Evolutionary conservation across 2,113 vertebrate species (phyloP).

Genomic region (Pontoporia blainvillei): DNA sequence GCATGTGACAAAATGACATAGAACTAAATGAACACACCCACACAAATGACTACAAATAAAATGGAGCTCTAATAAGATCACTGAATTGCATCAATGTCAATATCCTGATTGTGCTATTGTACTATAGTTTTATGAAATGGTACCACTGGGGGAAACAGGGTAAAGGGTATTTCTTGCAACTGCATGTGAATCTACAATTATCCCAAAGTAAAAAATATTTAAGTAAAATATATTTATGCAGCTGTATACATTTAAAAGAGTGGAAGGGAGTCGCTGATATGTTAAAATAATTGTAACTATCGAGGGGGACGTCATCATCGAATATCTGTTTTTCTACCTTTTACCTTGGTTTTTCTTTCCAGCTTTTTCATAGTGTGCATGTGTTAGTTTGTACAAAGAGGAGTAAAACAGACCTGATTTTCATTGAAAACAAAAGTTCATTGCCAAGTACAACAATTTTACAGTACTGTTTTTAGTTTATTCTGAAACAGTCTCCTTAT

Average conservation of each 20-base stretch:
- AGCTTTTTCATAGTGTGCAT: not conserved
- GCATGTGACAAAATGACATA: not conserved
- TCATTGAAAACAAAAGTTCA: not conserved
- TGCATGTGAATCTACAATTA: not conserved
- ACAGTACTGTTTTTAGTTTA: not conserved
- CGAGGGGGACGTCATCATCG: not conserved
- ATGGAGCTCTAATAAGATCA: not conserved
- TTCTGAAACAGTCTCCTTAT: not conserved
- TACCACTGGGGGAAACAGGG: not conserved
- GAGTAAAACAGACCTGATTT: not conserved
- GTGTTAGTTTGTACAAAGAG: not conserved
- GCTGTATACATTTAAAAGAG: not conserved
- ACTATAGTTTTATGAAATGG: not conserved
- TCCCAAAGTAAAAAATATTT: not conserved
- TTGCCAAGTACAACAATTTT: not conserved
- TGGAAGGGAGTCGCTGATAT: not conserved
- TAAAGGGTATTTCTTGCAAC: not conserved
- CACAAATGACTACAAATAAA: not conserved
- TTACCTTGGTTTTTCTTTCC: not conserved
- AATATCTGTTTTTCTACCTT: not conserved
- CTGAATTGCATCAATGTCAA: not conserved
- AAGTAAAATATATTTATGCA: not conserved
- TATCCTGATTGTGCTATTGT: not conserved
- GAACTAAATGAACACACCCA: not conserved
- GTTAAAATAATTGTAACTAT: not conserved